Evolutionary conservation across 1,140 invertebrate species (phyloP).

Genomic region (Neomicropteryx cornuta): DNA sequence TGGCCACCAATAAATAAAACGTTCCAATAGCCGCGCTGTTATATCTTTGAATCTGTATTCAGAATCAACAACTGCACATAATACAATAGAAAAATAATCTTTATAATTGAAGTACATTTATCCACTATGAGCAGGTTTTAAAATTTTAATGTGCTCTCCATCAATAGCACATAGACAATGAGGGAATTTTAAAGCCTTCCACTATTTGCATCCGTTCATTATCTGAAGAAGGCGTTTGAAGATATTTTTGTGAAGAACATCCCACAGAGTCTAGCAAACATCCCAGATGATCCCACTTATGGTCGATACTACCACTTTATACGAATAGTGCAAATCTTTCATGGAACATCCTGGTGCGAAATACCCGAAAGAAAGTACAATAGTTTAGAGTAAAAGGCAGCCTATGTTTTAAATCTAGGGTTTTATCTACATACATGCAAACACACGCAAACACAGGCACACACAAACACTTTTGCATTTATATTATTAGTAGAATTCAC

Average conservation of each 20-base stretch:
- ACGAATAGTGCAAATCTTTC: conserved; percentile 10
- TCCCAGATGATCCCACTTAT: conserved; percentile 9
- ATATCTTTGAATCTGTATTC: conserved; percentile 4
- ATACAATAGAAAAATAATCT: conserved; percentile 4
- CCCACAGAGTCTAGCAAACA: conserved; percentile 7
- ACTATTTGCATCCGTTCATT: conserved; percentile 8
- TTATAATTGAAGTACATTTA: conserved; percentile 13
- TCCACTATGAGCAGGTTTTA: conserved; percentile 8
- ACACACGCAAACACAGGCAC: no score
- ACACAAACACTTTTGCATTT: no score
- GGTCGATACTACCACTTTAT: conserved; percentile 11
- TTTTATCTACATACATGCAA: no score
- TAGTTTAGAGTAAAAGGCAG: no score
- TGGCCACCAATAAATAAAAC: no score
- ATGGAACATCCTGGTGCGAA: conserved; percentile 10
- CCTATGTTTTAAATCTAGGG: no score
- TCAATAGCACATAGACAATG: conserved; percentile 7
- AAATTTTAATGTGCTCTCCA: conserved; percentile 12
- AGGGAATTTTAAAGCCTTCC: conserved; percentile 4
- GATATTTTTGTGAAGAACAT: conserved; percentile 6
- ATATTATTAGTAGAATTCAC: no score
- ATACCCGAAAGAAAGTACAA: conserved; percentile 13
- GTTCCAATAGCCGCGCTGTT: no score
- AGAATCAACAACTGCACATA: conserved; percentile 4
- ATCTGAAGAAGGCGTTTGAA: conserved; percentile 1